Evolutionary conservation across 2,113 vertebrate species (phyloP).

Genomic region (Tragelaphus scriptus): DNA sequence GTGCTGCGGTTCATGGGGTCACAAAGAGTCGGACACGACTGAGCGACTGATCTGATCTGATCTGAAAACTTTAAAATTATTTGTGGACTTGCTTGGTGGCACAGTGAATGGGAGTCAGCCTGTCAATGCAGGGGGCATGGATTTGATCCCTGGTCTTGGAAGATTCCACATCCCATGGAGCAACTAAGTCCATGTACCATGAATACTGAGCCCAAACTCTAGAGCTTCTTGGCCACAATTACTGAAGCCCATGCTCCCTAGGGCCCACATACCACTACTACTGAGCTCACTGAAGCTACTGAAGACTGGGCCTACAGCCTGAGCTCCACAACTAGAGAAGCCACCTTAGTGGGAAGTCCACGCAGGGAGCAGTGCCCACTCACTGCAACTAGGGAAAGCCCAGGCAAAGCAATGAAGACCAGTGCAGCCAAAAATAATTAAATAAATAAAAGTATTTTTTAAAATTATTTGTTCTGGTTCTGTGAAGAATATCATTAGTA

Average conservation of each 20-base stretch:
- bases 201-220: not conserved
- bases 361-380: not conserved
- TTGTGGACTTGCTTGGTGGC: not conserved
- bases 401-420: not conserved
- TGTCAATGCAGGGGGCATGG: not conserved
- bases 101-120: not conserved
- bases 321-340: not conserved
- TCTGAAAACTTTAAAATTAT: not conserved
- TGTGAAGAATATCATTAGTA: not conserved
- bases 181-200: not conserved
- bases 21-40: too few relatives aligned
- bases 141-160: not conserved
- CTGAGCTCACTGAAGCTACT: not conserved
- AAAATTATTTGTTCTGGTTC: not conserved
- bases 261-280: not conserved
- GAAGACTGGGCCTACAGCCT: not conserved
- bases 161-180: not conserved
- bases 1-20: too few relatives aligned
- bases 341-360: not conserved
- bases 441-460: not conserved
- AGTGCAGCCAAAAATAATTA: not conserved
- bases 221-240: not conserved
- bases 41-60: too few relatives aligned
- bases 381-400: accelerated
- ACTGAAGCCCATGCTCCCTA: not conserved